Conservation (phyloP, 2,888 invertebrate species). For the Phrixothrix hirtus region DNA sequence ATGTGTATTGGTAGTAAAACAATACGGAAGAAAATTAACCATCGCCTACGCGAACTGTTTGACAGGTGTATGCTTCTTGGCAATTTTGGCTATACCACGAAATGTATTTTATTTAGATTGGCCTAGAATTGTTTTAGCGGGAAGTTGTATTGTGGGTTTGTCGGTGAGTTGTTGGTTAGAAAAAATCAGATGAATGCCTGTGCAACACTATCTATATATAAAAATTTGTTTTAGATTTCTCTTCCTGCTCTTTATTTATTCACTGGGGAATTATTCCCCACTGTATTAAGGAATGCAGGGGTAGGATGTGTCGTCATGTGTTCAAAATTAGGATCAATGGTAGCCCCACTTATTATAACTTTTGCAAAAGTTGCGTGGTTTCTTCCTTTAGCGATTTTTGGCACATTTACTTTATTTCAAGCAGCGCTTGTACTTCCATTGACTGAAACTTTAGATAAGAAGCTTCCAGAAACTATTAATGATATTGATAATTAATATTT, state of each 20-base stretch:
- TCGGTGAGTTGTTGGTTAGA: constrained; percentile 60
- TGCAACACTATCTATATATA: too few species aligned
- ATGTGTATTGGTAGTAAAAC: constrained; percentile 59
- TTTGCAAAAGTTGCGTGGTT: constrained; percentile 40
- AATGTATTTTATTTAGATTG: constrained; percentile 57
- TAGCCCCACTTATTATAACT: constrained; percentile 53
- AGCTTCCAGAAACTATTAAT: constrained; percentile 61
- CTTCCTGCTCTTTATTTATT: constrained; percentile 69
- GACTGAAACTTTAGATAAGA: constrained; percentile 52
- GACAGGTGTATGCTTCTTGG: constrained; percentile 59
- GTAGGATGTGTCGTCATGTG: constrained; percentile 75
- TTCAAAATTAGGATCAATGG: constrained; percentile 77
- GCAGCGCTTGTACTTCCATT: constrained; percentile 47
- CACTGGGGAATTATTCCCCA: constrained; percentile 79
- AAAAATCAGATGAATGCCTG: too few species aligned
- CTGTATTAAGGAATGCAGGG: constrained; percentile 74
- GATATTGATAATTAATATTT: constrained; percentile 53
- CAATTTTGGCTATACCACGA: constrained; percentile 59
- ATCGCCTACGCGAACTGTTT: constrained; percentile 58
- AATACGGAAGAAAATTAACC: constrained; percentile 59
- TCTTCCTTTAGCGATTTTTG: constrained; percentile 49
- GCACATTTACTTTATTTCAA: constrained; percentile 43
- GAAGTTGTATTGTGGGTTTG: constrained; percentile 67
- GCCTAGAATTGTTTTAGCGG: constrained; percentile 63
- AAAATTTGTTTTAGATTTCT: too few species aligned